These are phyloP conservation scores for Anoplius nigerrimus DNA, from an alignment of 2,888 invertebrate species.

Conservation along the genomic window DNA sequence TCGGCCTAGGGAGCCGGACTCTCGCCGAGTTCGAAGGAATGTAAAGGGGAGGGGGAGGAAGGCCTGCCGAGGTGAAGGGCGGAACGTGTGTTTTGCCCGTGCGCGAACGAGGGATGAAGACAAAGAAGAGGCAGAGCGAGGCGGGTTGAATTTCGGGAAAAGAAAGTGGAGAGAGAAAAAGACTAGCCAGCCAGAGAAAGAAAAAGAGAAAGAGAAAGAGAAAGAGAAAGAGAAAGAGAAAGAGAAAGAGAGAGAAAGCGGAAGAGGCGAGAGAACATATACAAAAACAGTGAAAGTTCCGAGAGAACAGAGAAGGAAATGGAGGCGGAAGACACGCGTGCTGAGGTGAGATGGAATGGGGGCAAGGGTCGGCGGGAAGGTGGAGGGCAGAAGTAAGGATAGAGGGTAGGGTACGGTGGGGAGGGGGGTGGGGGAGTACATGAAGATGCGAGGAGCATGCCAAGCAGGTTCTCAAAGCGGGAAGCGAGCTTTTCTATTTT, in stretches of 20 bases:
- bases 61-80: background rate
- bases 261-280: slow-evolving; percentile 2
- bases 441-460: slow-evolving; percentile 54
- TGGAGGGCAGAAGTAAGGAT: slow-evolving; percentile 31
- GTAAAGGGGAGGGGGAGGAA: background rate
- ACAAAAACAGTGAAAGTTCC: slow-evolving; percentile 1
- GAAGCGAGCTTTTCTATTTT: slow-evolving; percentile 52
- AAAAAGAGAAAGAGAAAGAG: slow-evolving; percentile 3
- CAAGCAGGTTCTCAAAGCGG: slow-evolving; percentile 59
- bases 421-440: slow-evolving; percentile 21
- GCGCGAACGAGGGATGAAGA: background rate
- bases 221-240: slow-evolving; percentile 5
- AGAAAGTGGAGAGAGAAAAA: slow-evolving; percentile 9
- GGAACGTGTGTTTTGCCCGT: background rate
- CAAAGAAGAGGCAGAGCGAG: background rate
- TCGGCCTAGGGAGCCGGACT: slow-evolving; percentile 29
- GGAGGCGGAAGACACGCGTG: too few species aligned
- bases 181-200: slow-evolving; percentile 10
- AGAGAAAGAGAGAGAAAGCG: slow-evolving; percentile 22
- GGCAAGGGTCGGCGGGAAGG: too few species aligned
- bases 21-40: slow-evolving; percentile 48
- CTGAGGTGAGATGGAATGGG: too few species aligned
- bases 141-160: background rate
- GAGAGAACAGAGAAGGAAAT: background rate
- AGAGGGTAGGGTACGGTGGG: background rate